These are phyloP conservation scores for Acrobasis suavella DNA, from an alignment of 2,888 invertebrate genomes.

Conservation along the genomic window DNA sequence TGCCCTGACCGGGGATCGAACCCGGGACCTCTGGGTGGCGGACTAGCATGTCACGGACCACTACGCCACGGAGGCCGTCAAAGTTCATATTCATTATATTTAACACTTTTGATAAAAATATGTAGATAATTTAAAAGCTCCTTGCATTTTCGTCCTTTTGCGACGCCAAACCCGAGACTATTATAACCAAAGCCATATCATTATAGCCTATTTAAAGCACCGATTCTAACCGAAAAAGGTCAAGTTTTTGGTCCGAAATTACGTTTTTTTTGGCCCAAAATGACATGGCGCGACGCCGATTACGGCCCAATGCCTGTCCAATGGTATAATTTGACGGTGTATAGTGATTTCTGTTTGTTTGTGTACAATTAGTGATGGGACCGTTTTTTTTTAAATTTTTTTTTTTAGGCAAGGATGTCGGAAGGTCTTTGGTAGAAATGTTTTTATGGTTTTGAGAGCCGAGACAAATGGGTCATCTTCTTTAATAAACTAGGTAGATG, in stretches of 20 bases:
- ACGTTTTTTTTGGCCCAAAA: constrained; percentile 12
- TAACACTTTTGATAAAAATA: too few relatives aligned
- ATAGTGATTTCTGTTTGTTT: constrained; percentile 19
- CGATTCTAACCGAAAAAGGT: constrained; percentile 17
- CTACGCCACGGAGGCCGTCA: too few relatives aligned
- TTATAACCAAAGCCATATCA: constrained; percentile 7
- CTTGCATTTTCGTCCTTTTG: constrained; percentile 6
- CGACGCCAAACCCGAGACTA: constrained; percentile 4
- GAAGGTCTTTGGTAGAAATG: constrained; percentile 1
- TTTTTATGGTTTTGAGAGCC: neutral
- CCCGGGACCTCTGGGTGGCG: too few relatives aligned
- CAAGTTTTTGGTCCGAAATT: constrained; percentile 17
- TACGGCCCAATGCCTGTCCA: neutral
- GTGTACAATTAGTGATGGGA: constrained; percentile 18
- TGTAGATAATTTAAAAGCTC: too few relatives aligned
- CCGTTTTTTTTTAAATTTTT: constrained; percentile 5
- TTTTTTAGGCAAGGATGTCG: neutral
- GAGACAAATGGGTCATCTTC: neutral
- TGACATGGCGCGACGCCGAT: constrained; percentile 16
- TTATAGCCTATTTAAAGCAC: constrained; percentile 10
- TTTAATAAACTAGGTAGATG: too few relatives aligned
- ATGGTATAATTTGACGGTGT: constrained; percentile 13
- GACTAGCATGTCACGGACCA: too few relatives aligned
- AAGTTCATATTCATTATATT: too few relatives aligned
- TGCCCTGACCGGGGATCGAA: too few relatives aligned